phyloP scores from a whole-genome alignment of 2,113 vertebrate species.

The Poecilia latipinna region DNA sequence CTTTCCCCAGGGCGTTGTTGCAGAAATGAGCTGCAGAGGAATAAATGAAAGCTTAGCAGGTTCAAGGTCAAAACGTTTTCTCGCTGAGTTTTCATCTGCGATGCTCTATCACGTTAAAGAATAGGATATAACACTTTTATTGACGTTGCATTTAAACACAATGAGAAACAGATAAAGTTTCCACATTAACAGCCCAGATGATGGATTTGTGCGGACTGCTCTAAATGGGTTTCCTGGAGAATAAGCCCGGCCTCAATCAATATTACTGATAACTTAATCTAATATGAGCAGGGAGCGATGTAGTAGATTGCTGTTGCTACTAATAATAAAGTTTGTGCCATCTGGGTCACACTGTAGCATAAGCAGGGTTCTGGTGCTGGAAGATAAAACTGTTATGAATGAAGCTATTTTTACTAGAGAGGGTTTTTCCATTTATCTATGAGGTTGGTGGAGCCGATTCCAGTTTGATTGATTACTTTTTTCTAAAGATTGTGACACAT shows the following conservation, averaged over 20 bases:
- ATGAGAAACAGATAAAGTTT: neutral
- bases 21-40: conserved; percentile 8
- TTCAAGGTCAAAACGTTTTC: neutral
- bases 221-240: neutral
- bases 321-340: neutral
- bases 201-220: neutral
- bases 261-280: neutral
- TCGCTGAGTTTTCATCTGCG: neutral
- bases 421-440: neutral
- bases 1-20: neutral
- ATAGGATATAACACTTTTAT: neutral
- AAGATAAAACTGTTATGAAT: neutral
- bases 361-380: neutral
- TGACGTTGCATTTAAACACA: neutral
- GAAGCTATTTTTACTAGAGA: neutral
- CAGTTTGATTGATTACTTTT: neutral
- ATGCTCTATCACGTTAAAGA: neutral
- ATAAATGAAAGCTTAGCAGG: neutral
- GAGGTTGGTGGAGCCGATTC: no score
- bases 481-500: neutral
- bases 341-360: neutral
- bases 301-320: neutral
- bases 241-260: neutral
- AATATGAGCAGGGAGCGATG: neutral
- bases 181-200: neutral